phyloP scores from a whole-genome alignment of 2,797 vertebrate species.

The Sebastes hubbsi region DNA sequence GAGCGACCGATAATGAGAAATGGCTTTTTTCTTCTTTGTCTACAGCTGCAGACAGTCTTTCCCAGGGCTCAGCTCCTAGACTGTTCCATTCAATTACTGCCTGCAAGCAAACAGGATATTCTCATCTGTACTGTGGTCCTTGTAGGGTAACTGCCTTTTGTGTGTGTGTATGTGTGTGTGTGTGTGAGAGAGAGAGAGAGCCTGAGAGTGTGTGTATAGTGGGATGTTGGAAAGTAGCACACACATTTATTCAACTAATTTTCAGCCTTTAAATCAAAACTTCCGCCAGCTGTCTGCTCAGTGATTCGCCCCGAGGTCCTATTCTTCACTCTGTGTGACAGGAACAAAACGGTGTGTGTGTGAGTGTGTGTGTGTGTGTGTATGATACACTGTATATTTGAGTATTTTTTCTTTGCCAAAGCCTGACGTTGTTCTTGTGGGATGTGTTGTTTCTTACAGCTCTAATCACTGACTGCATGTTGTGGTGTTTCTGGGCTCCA shows the following conservation, averaged over 20 bases:
- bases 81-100: constrained; percentile 58
- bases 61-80: constrained; percentile 71
- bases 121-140: constrained; percentile 22
- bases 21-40: constrained; percentile 76
- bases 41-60: constrained; percentile 65
- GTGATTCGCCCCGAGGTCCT: constrained; percentile 49
- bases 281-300: constrained; percentile 65
- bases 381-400: constrained; percentile 4
- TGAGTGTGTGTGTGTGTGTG: constrained; percentile 13
- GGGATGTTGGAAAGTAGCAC: constrained; percentile 18
- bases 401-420: constrained; percentile 13
- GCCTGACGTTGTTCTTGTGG: constrained; percentile 17
- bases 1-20: constrained; percentile 61
- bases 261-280: constrained; percentile 75
- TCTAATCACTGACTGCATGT: constrained; percentile 20
- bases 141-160: background rate
- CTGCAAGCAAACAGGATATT: constrained; percentile 73
- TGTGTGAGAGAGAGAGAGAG: background rate
- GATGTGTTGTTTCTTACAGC: constrained; percentile 29
- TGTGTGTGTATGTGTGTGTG: background rate
- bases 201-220: background rate
- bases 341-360: constrained; percentile 16
- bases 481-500: constrained; percentile 4
- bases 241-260: constrained; percentile 66
- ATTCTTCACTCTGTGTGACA: constrained; percentile 63